Conservation (phyloP, 2,113 vertebrate genomes). For the Diglossa brunneiventris region DNA sequence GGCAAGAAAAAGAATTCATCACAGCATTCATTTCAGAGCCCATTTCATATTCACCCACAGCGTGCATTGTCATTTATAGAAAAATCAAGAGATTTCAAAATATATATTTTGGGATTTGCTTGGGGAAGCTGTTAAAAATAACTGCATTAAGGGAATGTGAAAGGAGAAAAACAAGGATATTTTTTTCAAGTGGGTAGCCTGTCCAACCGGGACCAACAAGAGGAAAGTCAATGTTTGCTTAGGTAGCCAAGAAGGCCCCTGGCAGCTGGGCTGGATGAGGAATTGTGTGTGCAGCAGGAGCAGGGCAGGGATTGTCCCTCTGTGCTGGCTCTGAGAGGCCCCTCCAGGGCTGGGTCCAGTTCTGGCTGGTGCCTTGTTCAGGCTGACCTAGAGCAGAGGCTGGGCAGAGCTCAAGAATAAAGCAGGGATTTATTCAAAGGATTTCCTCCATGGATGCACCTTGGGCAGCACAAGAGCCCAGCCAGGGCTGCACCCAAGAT, state of each 20-base stretch:
- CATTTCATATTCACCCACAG: background rate
- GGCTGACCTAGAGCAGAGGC: too few relatives aligned
- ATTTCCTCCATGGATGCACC: too few relatives aligned
- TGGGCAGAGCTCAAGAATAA: too few relatives aligned
- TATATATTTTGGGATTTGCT: background rate
- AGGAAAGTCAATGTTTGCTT: background rate
- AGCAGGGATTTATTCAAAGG: too few relatives aligned
- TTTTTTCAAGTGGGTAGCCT: background rate
- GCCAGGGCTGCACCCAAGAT: too few relatives aligned
- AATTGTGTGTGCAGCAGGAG: background rate
- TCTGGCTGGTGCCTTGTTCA: too few relatives aligned
- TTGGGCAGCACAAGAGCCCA: too few relatives aligned
- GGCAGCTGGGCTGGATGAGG: background rate
- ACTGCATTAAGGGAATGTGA: background rate
- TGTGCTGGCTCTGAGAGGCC: background rate
- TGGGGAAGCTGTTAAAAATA: background rate
- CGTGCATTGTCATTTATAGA: background rate
- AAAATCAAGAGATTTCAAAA: background rate
- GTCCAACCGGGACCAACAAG: background rate
- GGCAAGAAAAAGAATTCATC: background rate
- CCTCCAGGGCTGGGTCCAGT: background rate
- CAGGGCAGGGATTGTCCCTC: background rate
- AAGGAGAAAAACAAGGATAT: background rate
- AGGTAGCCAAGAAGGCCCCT: fast-evolving
- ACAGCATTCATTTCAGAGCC: background rate